Conservation (phyloP, 2,888 invertebrate genomes). For the Argyra leucocephala region DNA sequence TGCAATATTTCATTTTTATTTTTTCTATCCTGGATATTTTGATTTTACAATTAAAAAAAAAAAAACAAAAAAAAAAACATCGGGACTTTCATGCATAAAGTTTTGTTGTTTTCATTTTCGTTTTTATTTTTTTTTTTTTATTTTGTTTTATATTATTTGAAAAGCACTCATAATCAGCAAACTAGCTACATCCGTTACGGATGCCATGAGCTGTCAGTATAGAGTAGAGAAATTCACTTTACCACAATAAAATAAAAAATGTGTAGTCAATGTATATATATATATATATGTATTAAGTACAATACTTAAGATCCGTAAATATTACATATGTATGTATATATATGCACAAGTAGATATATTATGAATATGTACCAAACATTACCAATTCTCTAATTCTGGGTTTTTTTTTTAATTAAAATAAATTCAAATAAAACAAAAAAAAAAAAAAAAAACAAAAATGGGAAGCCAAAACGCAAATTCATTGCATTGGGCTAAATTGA, state of each 20-base stretch:
- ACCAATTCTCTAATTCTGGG: not conserved
- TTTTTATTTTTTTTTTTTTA: not conserved
- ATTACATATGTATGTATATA: not conserved
- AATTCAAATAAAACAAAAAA: not conserved
- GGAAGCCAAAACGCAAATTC: not conserved
- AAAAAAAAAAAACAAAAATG: not conserved
- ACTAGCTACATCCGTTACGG: slow-evolving; percentile 1
- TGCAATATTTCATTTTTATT: not conserved
- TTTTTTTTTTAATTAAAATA: slow-evolving; percentile 2
- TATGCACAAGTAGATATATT: not conserved
- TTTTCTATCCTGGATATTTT: not conserved
- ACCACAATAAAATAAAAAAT: not conserved
- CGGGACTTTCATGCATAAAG: not conserved
- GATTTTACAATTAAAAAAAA: not conserved
- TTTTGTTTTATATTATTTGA: not conserved
- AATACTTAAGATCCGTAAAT: no score
- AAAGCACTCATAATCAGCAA: slow-evolving; percentile 1
- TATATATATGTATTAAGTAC: no score
- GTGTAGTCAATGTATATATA: no score
- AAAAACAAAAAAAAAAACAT: not conserved
- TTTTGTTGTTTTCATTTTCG: not conserved
- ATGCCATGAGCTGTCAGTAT: not conserved
- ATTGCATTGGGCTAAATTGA: not conserved
- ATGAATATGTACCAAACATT: not conserved
- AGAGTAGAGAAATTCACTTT: not conserved